Evolutionary conservation across 2,888 invertebrate species (phyloP).

Genomic region (Plusia festucae): DNA sequence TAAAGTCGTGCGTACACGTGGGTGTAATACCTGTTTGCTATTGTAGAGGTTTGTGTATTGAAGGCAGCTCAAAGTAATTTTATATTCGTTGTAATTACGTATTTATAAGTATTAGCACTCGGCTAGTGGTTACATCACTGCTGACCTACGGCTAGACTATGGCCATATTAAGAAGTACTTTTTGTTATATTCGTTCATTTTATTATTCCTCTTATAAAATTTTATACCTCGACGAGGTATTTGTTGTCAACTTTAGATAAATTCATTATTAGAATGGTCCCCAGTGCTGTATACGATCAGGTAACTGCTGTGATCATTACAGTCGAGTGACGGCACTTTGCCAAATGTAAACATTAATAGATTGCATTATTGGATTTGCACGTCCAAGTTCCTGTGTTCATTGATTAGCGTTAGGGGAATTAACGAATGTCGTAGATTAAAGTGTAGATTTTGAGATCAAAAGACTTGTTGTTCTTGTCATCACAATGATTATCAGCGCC

Average conservation of each 20-base stretch:
- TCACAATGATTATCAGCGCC: constrained; percentile 51
- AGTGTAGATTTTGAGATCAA: constrained; percentile 65
- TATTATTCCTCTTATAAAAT: constrained; percentile 29
- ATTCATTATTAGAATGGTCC: constrained; percentile 33
- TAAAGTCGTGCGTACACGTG: constrained; percentile 38
- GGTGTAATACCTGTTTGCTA: constrained; percentile 51
- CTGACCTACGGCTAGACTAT: constrained; percentile 52
- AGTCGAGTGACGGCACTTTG: constrained; percentile 35
- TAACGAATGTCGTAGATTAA: constrained; percentile 61
- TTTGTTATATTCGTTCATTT: constrained; percentile 54
- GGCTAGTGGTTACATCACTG: constrained; percentile 49
- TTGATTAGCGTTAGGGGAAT: constrained; percentile 73
- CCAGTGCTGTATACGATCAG: constrained; percentile 39
- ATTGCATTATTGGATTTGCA: constrained; percentile 76
- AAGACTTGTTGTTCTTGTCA: constrained; percentile 64
- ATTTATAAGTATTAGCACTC: constrained; percentile 56
- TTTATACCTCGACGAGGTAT: constrained; percentile 49
- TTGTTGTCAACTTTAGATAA: constrained; percentile 45
- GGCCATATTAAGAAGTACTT: constrained; percentile 68
- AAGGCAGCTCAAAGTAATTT: constrained; percentile 67
- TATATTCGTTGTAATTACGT: constrained; percentile 60
- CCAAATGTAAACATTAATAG: constrained; percentile 55
- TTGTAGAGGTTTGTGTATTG: constrained; percentile 50
- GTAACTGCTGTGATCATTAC: constrained; percentile 40
- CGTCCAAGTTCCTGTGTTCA: constrained; percentile 85